These are phyloP conservation scores for Trisateles emortualis DNA, from an alignment of 2,888 invertebrate genomes.

Conservation along the genomic window DNA sequence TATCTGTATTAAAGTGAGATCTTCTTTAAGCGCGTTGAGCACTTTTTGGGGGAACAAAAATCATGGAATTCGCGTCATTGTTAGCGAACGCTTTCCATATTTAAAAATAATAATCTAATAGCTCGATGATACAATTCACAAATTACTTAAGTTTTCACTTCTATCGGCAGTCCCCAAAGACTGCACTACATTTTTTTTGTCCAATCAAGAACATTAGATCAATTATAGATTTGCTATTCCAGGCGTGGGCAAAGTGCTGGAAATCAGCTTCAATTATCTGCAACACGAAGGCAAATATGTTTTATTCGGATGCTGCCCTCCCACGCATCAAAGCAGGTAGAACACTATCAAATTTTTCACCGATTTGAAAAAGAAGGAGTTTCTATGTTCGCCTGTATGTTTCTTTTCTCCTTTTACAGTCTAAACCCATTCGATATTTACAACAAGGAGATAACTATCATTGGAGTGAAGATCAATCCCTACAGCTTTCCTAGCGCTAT, in stretches of 20 bases:
- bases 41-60: too few species aligned
- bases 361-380: not conserved
- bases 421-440: slow-evolving; percentile 85
- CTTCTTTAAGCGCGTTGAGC: too few species aligned
- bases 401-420: slow-evolving; percentile 12
- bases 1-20: too few species aligned
- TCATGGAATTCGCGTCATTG: too few species aligned
- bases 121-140: too few species aligned
- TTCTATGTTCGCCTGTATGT: not conserved
- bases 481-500: slow-evolving; percentile 89
- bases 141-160: too few species aligned
- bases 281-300: slow-evolving; percentile 89
- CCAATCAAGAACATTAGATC: not conserved
- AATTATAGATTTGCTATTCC: slow-evolving; percentile 10
- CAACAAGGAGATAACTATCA: slow-evolving; percentile 88
- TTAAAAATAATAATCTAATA: too few species aligned
- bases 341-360: slow-evolving; percentile 28
- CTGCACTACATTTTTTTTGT: too few species aligned
- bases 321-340: slow-evolving; percentile 70
- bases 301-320: slow-evolving; percentile 89
- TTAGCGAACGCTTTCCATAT: too few species aligned
- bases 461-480: slow-evolving; percentile 90
- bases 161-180: too few species aligned
- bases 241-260: slow-evolving; percentile 89
- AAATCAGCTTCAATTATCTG: slow-evolving; percentile 86